phyloP scores from a whole-genome alignment of 2,888 invertebrate genomes.

The Melieria picta region DNA sequence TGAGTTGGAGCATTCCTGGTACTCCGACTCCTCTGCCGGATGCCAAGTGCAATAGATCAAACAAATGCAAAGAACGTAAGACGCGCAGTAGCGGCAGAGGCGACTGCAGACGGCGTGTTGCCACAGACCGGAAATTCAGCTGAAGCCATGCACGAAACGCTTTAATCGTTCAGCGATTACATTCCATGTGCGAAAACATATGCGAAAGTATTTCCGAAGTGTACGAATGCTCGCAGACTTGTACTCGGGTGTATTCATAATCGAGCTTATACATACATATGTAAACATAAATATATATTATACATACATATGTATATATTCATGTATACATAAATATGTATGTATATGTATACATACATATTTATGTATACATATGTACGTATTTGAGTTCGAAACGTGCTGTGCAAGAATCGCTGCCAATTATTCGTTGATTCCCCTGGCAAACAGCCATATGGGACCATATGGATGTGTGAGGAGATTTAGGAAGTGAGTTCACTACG shows the following conservation, averaged over 20 bases:
- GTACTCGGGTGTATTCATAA: not conserved
- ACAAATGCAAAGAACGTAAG: slow-evolving; percentile 6
- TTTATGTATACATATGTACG: not conserved
- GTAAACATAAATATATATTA: not conserved
- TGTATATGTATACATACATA: not conserved
- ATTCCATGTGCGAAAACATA: too few relatives aligned
- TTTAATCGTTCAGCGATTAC: too few relatives aligned
- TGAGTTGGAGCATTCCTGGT: too few relatives aligned
- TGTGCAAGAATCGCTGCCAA: slow-evolving; percentile 18
- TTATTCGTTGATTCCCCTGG: slow-evolving; percentile 2
- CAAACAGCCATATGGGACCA: not conserved
- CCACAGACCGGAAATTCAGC: too few relatives aligned
- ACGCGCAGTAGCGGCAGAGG: not conserved
- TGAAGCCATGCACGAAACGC: too few relatives aligned
- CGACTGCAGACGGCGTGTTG: not conserved
- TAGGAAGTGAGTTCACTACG: too few relatives aligned
- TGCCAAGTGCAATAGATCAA: too few relatives aligned
- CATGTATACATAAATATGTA: not conserved
- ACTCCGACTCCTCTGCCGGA: too few relatives aligned
- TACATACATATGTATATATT: slow-evolving; percentile 1
- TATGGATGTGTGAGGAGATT: not conserved
- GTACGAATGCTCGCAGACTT: not conserved
- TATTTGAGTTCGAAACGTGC: not conserved
- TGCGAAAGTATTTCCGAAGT: not conserved
- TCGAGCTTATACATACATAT: not conserved